phyloP scores from a whole-genome alignment of 2,113 vertebrate genomes.

The Marmota monax region DNA sequence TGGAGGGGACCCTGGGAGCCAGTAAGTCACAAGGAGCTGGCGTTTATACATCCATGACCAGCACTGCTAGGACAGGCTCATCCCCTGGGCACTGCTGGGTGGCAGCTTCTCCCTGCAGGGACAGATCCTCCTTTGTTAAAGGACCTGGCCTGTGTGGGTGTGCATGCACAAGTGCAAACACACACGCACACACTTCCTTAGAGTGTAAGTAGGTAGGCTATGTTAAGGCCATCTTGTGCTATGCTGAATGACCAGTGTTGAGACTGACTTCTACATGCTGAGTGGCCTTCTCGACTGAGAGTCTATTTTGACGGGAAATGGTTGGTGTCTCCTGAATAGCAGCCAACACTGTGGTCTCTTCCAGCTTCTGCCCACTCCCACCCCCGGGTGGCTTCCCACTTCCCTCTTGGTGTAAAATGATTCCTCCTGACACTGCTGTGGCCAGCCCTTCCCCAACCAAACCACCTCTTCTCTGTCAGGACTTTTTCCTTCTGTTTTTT shows the following conservation, averaged over 20 bases:
- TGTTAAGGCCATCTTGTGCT: background rate
- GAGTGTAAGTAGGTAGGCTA: too few relatives aligned
- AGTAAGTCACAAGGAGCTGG: too few relatives aligned
- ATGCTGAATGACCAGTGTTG: background rate
- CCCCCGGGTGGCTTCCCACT: background rate
- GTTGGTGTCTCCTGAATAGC: background rate
- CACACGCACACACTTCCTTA: background rate
- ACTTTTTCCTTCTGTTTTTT: too few relatives aligned
- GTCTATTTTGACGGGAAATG: background rate
- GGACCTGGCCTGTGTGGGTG: too few relatives aligned
- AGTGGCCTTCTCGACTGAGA: background rate
- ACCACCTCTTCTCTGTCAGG: background rate
- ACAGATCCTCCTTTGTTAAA: too few relatives aligned
- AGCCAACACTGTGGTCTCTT: background rate
- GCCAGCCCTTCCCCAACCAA: slow-evolving; percentile 6
- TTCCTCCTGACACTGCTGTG: slow-evolving; percentile 12
- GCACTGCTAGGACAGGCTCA: too few relatives aligned
- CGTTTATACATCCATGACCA: too few relatives aligned
- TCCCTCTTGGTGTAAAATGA: background rate
- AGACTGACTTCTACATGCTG: background rate
- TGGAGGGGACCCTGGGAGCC: too few relatives aligned
- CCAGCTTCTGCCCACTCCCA: background rate
- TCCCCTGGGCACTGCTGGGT: too few relatives aligned
- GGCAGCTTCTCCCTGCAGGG: too few relatives aligned
- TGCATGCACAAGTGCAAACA: too few relatives aligned